Evolutionary conservation across 2,113 vertebrate species (phyloP).

Genomic region (Manacus vitellinus): DNA sequence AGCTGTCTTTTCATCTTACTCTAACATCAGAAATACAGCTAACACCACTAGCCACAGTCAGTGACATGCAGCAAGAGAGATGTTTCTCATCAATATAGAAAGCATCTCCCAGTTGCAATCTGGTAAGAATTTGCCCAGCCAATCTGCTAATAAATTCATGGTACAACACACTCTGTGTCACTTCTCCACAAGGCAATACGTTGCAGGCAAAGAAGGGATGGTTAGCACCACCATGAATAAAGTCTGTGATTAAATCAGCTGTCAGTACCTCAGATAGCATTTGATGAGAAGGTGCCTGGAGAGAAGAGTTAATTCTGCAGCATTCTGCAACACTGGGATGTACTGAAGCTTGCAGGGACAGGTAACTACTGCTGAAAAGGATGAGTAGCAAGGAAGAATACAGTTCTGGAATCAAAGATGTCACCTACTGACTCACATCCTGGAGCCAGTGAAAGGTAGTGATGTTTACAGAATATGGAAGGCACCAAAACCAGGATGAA

Average conservation of each 20-base stretch:
- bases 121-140: background rate
- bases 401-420: background rate
- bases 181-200: background rate
- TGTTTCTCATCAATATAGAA: background rate
- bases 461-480: background rate
- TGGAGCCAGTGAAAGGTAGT: background rate
- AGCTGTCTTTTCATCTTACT: background rate
- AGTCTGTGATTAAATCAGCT: background rate
- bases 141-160: background rate
- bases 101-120: accelerated
- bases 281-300: background rate
- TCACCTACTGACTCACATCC: background rate
- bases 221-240: background rate
- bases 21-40: background rate
- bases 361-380: background rate
- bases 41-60: background rate
- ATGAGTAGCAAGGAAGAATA: background rate
- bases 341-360: background rate
- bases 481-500: background rate
- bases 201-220: background rate
- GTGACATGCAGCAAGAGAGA: background rate
- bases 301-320: background rate
- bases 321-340: background rate
- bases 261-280: background rate
- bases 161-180: background rate